Conservation (phyloP, 2,888 invertebrate species). For the Heliconius sara region DNA sequence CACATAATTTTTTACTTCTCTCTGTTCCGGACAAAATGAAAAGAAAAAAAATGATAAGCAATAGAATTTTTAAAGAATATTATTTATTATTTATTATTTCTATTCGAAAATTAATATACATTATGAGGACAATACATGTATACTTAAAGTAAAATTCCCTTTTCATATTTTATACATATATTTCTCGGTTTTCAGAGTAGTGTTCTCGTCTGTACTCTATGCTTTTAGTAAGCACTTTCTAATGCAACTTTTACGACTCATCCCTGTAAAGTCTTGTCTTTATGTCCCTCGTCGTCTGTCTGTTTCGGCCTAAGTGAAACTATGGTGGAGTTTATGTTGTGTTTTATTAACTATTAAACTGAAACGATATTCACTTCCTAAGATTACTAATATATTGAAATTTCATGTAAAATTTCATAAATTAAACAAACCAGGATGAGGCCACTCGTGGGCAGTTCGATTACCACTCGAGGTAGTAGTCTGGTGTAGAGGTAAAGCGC, state of each 20-base stretch:
- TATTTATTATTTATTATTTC: background rate
- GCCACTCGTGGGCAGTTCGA: no score
- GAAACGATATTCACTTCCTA: background rate
- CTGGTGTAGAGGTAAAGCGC: no score
- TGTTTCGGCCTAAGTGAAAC: slow-evolving; percentile 53
- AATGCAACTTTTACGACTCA: slow-evolving; percentile 62
- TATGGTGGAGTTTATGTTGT: slow-evolving; percentile 54
- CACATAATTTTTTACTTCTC: no score
- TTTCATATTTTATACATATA: background rate
- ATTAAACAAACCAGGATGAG: no score
- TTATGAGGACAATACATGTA: background rate
- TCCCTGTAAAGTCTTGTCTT: slow-evolving; percentile 59
- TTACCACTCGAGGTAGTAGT: no score
- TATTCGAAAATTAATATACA: background rate
- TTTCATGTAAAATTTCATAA: background rate
- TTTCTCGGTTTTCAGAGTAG: background rate
- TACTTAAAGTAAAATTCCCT: background rate
- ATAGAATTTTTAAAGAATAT: background rate
- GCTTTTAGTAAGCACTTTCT: slow-evolving; percentile 56
- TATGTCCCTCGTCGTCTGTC: slow-evolving; percentile 46
- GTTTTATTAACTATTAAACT: slow-evolving; percentile 44
- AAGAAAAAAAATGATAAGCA: background rate
- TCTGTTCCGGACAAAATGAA: no score
- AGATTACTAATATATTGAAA: background rate
- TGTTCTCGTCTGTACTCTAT: slow-evolving; percentile 49